These are phyloP conservation scores for Anguilla anguilla DNA, from an alignment of 2,797 vertebrate genomes.

Conservation along the genomic window DNA sequence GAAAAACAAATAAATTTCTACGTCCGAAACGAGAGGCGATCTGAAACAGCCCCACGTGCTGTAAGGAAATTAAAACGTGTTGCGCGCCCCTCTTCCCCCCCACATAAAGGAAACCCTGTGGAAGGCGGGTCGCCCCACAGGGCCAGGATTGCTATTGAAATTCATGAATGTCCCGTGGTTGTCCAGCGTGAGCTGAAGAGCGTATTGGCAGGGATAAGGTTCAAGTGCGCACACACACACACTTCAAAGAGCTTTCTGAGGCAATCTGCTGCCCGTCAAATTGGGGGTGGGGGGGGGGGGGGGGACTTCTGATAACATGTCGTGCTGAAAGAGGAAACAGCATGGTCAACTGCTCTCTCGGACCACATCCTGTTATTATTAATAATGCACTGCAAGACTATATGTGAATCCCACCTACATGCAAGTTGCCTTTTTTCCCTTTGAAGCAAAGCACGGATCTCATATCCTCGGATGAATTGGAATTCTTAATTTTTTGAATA, in stretches of 20 bases:
- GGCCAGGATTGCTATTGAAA: not conserved
- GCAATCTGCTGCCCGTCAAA: slow-evolving; percentile 1
- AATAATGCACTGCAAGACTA: not conserved
- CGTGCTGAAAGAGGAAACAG: not conserved
- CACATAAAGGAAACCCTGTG: not conserved
- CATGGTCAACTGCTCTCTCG: not conserved
- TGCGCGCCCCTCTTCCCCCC: not conserved
- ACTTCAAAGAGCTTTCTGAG: slow-evolving; percentile 5
- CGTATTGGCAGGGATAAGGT: not conserved
- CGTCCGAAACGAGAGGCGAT: not conserved
- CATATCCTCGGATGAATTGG: not conserved
- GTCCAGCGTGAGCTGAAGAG: not conserved
- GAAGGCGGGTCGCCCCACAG: not conserved
- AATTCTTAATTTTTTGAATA: not conserved
- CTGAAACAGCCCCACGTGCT: not conserved
- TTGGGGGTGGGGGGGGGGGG: no score
- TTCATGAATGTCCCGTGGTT: slow-evolving; percentile 19
- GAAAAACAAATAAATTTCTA: not conserved
- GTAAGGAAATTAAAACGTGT: not conserved
- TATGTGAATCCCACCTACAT: not conserved
- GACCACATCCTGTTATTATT: not conserved
- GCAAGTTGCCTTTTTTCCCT: not conserved
- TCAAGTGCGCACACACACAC: not conserved
- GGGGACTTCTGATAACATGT: not conserved
- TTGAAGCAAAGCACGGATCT: not conserved